These are phyloP conservation scores for Ochropacha duplaris DNA, from an alignment of 2,888 invertebrate genomes.

Conservation along the genomic window DNA sequence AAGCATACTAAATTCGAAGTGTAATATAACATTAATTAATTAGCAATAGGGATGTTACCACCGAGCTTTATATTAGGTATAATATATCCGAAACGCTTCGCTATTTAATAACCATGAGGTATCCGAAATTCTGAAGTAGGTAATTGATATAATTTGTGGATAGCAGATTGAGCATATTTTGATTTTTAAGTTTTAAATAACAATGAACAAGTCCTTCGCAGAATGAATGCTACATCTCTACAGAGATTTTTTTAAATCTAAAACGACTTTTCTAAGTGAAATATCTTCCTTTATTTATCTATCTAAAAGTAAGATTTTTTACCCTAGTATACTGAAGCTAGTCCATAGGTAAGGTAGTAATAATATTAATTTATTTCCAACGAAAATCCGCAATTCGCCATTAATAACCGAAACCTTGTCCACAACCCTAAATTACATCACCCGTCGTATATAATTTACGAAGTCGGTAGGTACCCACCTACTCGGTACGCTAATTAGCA, in stretches of 20 bases:
- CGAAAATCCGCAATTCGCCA: background rate
- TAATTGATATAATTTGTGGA: background rate
- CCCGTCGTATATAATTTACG: background rate
- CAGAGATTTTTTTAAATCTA: background rate
- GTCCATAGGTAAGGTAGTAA: too few relatives aligned
- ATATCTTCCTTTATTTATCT: too few relatives aligned
- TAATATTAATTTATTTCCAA: background rate
- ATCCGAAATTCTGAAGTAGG: background rate
- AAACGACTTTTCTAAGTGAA: background rate
- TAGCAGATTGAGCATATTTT: background rate
- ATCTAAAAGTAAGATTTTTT: too few relatives aligned
- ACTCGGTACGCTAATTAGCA: conserved; percentile 23
- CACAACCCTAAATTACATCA: background rate
- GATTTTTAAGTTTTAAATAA: background rate
- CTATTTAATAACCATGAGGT: background rate
- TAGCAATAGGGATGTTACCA: background rate
- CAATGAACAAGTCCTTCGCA: background rate
- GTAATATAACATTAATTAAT: background rate
- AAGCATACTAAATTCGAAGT: background rate
- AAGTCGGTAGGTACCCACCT: background rate
- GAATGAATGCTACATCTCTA: background rate
- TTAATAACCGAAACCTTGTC: background rate
- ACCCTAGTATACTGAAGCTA: too few relatives aligned
- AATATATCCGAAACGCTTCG: background rate
- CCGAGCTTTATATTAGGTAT: background rate